Percentiles rank a stretch among this genome's conserved stretches.
phyloP scores from a whole-genome alignment of 2,113 vertebrate species.

The Fukomys damarensis region DNA sequence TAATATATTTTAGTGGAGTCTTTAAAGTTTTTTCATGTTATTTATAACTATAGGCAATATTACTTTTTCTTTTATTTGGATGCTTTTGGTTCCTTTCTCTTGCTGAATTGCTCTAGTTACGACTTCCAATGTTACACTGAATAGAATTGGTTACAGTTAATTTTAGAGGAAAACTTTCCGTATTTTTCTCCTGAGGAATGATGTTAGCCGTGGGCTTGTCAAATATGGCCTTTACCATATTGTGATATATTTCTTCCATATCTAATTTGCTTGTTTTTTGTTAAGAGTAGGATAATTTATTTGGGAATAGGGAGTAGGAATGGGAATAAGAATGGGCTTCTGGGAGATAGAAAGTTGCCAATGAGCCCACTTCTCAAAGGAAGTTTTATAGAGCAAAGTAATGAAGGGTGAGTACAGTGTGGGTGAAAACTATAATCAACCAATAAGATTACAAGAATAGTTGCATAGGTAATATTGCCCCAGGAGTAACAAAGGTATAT shows the following conservation, averaged over 20 bases:
- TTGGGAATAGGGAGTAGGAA: too few species aligned
- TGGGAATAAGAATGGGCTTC: too few species aligned
- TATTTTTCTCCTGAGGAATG: background rate
- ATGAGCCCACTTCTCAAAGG: too few species aligned
- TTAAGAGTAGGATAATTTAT: too few species aligned
- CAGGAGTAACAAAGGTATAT: too few species aligned
- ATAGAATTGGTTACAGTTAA: background rate
- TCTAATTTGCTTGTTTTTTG: background rate
- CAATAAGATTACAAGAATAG: too few species aligned
- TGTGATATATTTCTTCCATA: background rate
- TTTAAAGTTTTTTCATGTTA: background rate
- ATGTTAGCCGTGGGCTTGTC: background rate
- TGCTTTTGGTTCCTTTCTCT: background rate
- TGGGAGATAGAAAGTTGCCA: too few species aligned
- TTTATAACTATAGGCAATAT: background rate
- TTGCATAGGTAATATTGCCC: too few species aligned
- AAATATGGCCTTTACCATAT: background rate
- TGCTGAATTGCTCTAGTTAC: background rate
- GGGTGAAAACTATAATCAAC: too few species aligned
- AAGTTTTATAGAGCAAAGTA: too few species aligned
- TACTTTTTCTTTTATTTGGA: background rate
- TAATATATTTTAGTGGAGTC: background rate
- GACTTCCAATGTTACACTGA: background rate
- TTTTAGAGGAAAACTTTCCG: background rate
- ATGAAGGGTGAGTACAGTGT: too few species aligned